Base-by-base conservation (phyloP, 2,888 invertebrate species). In the Artemia sinica region DNA sequence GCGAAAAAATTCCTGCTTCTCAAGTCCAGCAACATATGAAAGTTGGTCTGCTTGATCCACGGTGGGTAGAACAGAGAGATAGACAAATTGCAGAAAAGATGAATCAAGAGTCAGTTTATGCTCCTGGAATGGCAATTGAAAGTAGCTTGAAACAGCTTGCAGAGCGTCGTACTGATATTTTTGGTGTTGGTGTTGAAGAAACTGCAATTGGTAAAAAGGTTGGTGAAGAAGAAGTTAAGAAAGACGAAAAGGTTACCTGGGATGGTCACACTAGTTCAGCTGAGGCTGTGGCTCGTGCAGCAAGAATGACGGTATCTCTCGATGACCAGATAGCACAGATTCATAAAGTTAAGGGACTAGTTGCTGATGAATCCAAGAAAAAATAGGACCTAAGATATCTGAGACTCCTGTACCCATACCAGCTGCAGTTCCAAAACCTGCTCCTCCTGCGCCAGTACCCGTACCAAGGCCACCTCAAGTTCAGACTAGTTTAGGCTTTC, bases 161-260 rank as follows among this genome's bases (percentile, higher is more conserved):
- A 0, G 97, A 98, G 78, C 85, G 98, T 73, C 93, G 98, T 87
- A 97, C 98, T 1, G 98, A 98, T 83, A 98, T 98, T 79, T 99
- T 99, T 81, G 98, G 98, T 80, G 91, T 93, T 72, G 97, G 97
- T 70, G 92, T 92, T 77, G 96, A 97, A 78, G 98, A 98, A 82
- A 96, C 97, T 0, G 91, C 92, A 48, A 99, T 98, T 77, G 98
- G 98, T 81, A 95, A 95, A 81, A 98, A 97, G 82, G 89, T 95
- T 71, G 92, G 92, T 2, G 92, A 92, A 77, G 89, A 89, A 74
- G 76, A 76, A 66, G 72, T 74, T 67, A 84, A 84, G 73, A 87
- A 91, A 74, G 91, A 91, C 75, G 92, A 92, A 76, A 81, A 81
- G 75, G 77, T 93, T 14, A 95, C 95, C 68, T 97, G 97, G 97